Percentiles rank a stretch among this genome's conserved stretches.
These are phyloP conservation scores for Thymelicus lineola DNA, from an alignment of 2,888 invertebrate genomes.

Conservation along the genomic window DNA sequence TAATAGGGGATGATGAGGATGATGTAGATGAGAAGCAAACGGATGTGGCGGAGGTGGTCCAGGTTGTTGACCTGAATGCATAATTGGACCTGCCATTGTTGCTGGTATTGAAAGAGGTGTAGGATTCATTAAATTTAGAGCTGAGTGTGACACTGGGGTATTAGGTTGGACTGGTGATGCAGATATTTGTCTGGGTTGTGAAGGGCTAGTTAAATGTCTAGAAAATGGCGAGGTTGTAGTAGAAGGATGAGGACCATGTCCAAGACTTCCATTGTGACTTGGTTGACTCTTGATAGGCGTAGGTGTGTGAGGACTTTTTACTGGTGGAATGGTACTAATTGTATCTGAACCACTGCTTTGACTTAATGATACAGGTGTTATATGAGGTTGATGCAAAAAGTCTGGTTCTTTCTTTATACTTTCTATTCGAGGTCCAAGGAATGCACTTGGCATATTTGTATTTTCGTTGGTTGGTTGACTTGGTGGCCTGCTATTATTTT, in stretches of 20 bases:
- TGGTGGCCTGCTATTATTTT: slow-evolving; percentile 77
- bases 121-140: slow-evolving; percentile 86
- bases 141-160: slow-evolving; percentile 85
- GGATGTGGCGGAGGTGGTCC: slow-evolving; percentile 89
- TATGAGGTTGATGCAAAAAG: slow-evolving; percentile 78
- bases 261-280: slow-evolving; percentile 69
- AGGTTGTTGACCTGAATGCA: slow-evolving; percentile 91
- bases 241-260: slow-evolving; percentile 71
- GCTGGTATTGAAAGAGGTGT: slow-evolving; percentile 86
- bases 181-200: slow-evolving; percentile 78
- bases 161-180: slow-evolving; percentile 78
- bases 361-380: slow-evolving; percentile 81
- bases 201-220: slow-evolving; percentile 78
- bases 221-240: slow-evolving; percentile 81
- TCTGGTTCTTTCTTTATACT: slow-evolving; percentile 92
- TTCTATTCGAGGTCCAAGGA: slow-evolving; percentile 88
- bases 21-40: slow-evolving; percentile 88
- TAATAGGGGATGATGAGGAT: slow-evolving; percentile 90
- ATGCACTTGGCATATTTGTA: slow-evolving; percentile 79
- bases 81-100: slow-evolving; percentile 88
- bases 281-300: slow-evolving; percentile 82
- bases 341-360: slow-evolving; percentile 75
- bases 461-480: slow-evolving; percentile 80
- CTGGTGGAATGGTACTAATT: slow-evolving; percentile 81
- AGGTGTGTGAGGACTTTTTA: slow-evolving; percentile 82